These are phyloP conservation scores for Trichopoda pennipes DNA, from an alignment of 2,888 invertebrate genomes.

Conservation along the genomic window DNA sequence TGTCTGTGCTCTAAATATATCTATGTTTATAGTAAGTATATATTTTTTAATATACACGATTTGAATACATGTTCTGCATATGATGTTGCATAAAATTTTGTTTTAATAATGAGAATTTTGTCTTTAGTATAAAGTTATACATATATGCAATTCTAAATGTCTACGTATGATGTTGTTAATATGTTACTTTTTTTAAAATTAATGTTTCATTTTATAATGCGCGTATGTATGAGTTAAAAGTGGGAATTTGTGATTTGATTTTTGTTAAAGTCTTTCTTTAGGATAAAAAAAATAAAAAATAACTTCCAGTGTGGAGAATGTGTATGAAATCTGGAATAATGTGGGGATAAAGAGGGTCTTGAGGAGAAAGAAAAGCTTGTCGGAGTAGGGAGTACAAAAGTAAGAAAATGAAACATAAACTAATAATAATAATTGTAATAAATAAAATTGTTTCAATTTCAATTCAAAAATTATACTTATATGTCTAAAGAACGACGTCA, in stretches of 20 bases:
- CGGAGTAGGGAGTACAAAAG: constrained; percentile 29
- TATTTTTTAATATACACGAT: constrained; percentile 42
- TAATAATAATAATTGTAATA: constrained; percentile 60
- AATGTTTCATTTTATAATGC: constrained; percentile 52
- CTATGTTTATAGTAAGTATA: constrained; percentile 19
- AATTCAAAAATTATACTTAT: constrained; percentile 70
- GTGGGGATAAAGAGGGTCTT: neutral
- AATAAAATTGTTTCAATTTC: constrained; percentile 65
- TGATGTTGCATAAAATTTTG: constrained; percentile 45
- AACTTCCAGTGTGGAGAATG: constrained; percentile 10
- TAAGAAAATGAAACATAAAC: constrained; percentile 20
- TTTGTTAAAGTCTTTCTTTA: constrained; percentile 36
- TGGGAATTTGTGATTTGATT: constrained; percentile 41
- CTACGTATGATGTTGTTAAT: constrained; percentile 69
- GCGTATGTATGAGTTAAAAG: constrained; percentile 54
- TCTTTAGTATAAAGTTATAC: constrained; percentile 43
- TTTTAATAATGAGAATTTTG: constrained; percentile 32
- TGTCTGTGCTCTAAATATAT: constrained; percentile 45
- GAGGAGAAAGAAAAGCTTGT: constrained; percentile 1
- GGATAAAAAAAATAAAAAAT: constrained; percentile 1
- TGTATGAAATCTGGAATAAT: constrained; percentile 42
- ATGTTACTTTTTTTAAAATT: constrained; percentile 58
- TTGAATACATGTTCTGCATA: constrained; percentile 42
- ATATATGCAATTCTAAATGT: constrained; percentile 70
- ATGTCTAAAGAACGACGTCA: constrained; percentile 81